A percentile compares a stretch with the other conserved stretches of the same genome.
phyloP scores from a whole-genome alignment of 2,797 vertebrate species.

The Oophaga sylvatica region DNA sequence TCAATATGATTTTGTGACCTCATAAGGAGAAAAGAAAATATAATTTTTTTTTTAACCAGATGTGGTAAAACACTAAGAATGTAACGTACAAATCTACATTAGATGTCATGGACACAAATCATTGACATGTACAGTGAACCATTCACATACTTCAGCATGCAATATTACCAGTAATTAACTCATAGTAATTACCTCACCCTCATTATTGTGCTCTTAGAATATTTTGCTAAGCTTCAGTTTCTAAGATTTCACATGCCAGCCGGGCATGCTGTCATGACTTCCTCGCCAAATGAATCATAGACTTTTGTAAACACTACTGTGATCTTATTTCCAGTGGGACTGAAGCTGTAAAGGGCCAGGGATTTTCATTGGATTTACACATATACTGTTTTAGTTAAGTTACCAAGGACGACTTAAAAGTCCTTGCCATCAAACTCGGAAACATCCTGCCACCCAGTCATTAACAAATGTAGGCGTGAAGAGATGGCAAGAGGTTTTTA shows the following conservation, averaged over 20 bases:
- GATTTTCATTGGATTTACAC: slow-evolving; percentile 96
- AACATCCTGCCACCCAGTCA: slow-evolving; percentile 78
- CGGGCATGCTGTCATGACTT: slow-evolving; percentile 78
- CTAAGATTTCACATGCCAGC: slow-evolving; percentile 79
- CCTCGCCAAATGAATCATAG: slow-evolving; percentile 87
- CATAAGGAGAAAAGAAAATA: neutral
- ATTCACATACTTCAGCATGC: slow-evolving; percentile 68
- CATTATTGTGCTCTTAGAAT: slow-evolving; percentile 79
- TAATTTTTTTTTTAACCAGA: neutral
- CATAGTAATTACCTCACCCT: slow-evolving; percentile 79
- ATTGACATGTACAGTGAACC: slow-evolving; percentile 66
- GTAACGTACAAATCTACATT: slow-evolving; percentile 68
- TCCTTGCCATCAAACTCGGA: slow-evolving; percentile 78
- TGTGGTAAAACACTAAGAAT: slow-evolving; percentile 55
- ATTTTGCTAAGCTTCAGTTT: slow-evolving; percentile 80
- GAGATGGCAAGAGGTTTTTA: slow-evolving; percentile 66
- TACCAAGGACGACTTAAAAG: slow-evolving; percentile 83
- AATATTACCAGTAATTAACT: slow-evolving; percentile 76
- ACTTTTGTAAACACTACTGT: slow-evolving; percentile 88
- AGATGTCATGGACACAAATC: slow-evolving; percentile 65
- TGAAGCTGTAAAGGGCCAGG: slow-evolving; percentile 80
- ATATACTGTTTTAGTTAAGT: slow-evolving; percentile 91
- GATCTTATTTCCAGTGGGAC: slow-evolving; percentile 90
- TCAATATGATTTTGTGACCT: neutral
- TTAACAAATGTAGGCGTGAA: slow-evolving; percentile 62